phyloP scores from a whole-genome alignment of 1,140 invertebrate genomes.

The Pollicipes pollicipes region DNA sequence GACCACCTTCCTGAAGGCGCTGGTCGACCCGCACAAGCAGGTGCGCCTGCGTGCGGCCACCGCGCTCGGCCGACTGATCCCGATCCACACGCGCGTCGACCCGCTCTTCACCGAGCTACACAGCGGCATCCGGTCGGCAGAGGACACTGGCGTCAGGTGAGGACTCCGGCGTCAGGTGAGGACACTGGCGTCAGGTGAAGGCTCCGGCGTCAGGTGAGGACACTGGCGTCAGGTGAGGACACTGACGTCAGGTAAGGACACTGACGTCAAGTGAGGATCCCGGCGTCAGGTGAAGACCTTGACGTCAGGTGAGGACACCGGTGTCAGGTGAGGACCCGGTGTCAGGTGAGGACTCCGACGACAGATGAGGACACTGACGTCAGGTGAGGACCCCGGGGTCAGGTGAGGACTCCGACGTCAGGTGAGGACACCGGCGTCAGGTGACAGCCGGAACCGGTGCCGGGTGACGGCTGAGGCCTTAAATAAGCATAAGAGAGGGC shows the following conservation, averaged over 20 bases:
- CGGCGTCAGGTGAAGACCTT: no score
- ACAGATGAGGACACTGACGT: slow-evolving; percentile 28
- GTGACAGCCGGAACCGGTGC: no score
- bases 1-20: slow-evolving; percentile 88
- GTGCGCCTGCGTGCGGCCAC: slow-evolving; percentile 76
- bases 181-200: slow-evolving; percentile 39
- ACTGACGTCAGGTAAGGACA: no score
- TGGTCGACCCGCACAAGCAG: slow-evolving; percentile 68
- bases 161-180: background rate
- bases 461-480: no score
- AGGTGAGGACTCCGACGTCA: no score
- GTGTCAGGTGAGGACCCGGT: no score
- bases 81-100: slow-evolving; percentile 61
- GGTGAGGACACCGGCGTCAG: no score
- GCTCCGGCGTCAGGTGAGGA: background rate
- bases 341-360: no score
- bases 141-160: slow-evolving; percentile 59
- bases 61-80: slow-evolving; percentile 69
- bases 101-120: slow-evolving; percentile 80
- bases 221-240: no score
- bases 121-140: slow-evolving; percentile 59
- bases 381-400: slow-evolving; percentile 30
- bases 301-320: no score
- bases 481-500: no score
- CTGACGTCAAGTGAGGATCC: no score